phyloP scores from a whole-genome alignment of 1,140 invertebrate species.

The Bombus soroeensis region DNA sequence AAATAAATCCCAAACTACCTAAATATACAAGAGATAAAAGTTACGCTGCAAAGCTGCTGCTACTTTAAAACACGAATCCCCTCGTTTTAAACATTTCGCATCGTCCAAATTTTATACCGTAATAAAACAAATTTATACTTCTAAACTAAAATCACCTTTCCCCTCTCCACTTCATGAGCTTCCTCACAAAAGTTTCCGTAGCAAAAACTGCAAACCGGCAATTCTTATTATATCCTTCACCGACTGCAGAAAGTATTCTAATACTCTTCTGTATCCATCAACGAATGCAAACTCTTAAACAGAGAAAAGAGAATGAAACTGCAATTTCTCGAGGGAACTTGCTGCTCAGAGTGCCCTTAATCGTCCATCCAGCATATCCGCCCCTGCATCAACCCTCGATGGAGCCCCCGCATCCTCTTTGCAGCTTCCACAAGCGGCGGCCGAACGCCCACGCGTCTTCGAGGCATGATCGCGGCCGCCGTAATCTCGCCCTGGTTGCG shows the following conservation, averaged over 20 bases:
- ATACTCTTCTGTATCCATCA: background rate
- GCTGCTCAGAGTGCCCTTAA: constrained; percentile 40
- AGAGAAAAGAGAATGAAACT: background rate
- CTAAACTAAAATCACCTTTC: background rate
- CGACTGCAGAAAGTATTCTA: background rate
- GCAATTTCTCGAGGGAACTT: constrained; percentile 27
- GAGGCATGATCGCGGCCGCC: constrained; percentile 41
- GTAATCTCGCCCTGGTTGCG: constrained; percentile 41
- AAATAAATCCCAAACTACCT: no score
- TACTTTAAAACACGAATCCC: background rate
- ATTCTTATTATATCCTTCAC: background rate
- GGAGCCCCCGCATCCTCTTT: constrained; percentile 31
- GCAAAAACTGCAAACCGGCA: background rate
- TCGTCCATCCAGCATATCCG: constrained; percentile 30
- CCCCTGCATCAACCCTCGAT: constrained; percentile 49
- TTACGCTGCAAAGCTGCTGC: background rate
- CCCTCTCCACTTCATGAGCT: background rate
- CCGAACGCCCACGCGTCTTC: constrained; percentile 68
- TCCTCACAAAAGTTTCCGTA: background rate
- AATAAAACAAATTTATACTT: background rate
- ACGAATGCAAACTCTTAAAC: background rate
- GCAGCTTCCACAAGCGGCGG: constrained; percentile 45
- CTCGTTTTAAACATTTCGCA: background rate
- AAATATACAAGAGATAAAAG: background rate
- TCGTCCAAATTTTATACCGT: background rate